Conservation (phyloP, 2,113 vertebrate genomes). For the Notechis scutatus region DNA sequence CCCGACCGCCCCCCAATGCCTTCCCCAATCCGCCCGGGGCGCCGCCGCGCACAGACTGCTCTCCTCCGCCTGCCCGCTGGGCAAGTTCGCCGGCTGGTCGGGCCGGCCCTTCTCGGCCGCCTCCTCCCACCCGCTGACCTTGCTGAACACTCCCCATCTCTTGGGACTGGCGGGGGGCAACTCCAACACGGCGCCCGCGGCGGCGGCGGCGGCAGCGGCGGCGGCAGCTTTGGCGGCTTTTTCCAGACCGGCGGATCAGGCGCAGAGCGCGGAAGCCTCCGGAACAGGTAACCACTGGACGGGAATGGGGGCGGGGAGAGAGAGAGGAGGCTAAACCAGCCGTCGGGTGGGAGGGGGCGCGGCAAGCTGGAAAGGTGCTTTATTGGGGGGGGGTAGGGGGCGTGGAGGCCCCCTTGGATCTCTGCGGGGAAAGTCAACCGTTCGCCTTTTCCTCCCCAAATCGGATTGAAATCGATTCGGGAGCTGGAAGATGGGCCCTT, state of each 20-base stretch:
- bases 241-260: conserved; percentile 80
- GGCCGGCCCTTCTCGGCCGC: conserved; percentile 85
- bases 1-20: conserved; percentile 58
- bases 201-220: conserved; percentile 64
- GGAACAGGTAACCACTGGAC: conserved; percentile 80
- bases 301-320: fast-evolving
- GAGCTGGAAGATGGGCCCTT: not conserved
- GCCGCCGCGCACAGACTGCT: conserved; percentile 91
- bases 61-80: conserved; percentile 81
- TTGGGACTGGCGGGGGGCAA: conserved; percentile 78
- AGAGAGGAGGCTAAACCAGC: not conserved
- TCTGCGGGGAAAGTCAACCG: not conserved
- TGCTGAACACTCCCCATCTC: conserved; percentile 91
- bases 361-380: fast-evolving
- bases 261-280: conserved; percentile 78
- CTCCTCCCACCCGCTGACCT: conserved; percentile 73
- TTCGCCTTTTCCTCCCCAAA: not conserved
- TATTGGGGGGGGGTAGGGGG: not conserved
- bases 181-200: conserved; percentile 72
- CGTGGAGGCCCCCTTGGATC: not conserved
- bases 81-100: conserved; percentile 92
- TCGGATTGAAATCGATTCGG: not conserved
- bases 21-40: conserved; percentile 40
- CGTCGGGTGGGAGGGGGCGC: fast-evolving
- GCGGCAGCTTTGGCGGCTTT: conserved; percentile 72